These are phyloP conservation scores for Ammodytes marinus DNA, from an alignment of 2,113 vertebrate species.

Conservation along the genomic window DNA sequence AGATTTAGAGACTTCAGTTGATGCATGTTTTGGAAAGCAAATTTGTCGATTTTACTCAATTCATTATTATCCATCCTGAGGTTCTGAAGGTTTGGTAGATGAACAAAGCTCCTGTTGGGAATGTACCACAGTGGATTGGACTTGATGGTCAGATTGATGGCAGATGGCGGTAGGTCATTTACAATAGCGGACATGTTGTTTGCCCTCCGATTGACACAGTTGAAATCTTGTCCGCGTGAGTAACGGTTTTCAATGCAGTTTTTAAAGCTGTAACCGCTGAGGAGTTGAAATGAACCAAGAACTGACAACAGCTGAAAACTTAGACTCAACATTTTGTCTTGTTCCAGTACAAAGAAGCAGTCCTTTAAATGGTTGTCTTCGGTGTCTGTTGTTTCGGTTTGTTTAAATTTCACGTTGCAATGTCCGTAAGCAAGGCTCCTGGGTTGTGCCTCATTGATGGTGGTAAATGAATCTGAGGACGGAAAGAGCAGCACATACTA, in stretches of 20 bases:
- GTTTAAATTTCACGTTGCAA: not conserved
- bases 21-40: constrained; percentile 81
- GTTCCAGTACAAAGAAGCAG: not conserved
- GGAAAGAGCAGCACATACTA: constrained; percentile 25
- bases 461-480: constrained; percentile 38
- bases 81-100: constrained; percentile 63
- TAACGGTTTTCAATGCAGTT: constrained; percentile 82
- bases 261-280: constrained; percentile 80
- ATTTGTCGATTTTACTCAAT: constrained; percentile 40
- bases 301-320: constrained; percentile 32
- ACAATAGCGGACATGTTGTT: constrained; percentile 57
- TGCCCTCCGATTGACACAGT: constrained; percentile 73
- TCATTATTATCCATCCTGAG: constrained; percentile 80
- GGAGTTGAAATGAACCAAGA: constrained; percentile 45
- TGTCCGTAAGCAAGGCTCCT: not conserved
- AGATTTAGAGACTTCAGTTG: constrained; percentile 77
- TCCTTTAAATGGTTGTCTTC: not conserved
- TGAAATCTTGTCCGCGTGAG: constrained; percentile 52
- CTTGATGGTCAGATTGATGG: constrained; percentile 69
- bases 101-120: constrained; percentile 61
- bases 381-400: not conserved
- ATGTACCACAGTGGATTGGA: constrained; percentile 37
- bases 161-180: constrained; percentile 67
- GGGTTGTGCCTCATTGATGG: not conserved
- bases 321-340: constrained; percentile 58